Evolutionary conservation across 2,888 invertebrate species (phyloP).

Genomic region (Eristalis pertinax): DNA sequence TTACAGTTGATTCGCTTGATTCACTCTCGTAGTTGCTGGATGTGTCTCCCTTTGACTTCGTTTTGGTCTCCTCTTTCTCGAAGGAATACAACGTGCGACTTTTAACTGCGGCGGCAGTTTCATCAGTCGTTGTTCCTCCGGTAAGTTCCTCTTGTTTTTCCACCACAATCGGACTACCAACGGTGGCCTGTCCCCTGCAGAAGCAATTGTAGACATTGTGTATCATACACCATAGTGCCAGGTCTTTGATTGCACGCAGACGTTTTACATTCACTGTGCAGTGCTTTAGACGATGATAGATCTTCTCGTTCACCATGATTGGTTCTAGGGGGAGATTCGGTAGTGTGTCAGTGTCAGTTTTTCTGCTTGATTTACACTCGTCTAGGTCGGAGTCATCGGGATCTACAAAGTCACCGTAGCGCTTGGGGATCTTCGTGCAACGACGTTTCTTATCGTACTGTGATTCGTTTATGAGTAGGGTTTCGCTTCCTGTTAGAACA

Average conservation of each 20-base stretch:
- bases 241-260: constrained; percentile 79
- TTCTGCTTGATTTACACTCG: constrained; percentile 58
- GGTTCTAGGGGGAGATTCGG: constrained; percentile 71
- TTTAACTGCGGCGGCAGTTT: not conserved
- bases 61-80: constrained; percentile 74
- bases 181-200: constrained; percentile 82
- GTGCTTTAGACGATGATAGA: constrained; percentile 76
- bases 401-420: constrained; percentile 83
- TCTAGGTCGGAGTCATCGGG: constrained; percentile 72
- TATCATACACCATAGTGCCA: constrained; percentile 86
- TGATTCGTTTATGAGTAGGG: constrained; percentile 84
- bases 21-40: constrained; percentile 11
- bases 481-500: constrained; percentile 85
- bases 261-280: constrained; percentile 77
- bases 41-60: not conserved
- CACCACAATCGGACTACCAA: constrained; percentile 77
- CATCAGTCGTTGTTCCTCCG: constrained; percentile 22
- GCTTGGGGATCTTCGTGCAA: constrained; percentile 84
- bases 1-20: not conserved
- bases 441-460: constrained; percentile 82
- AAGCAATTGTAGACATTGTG: constrained; percentile 86
- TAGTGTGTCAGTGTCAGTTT: constrained; percentile 45
- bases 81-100: constrained; percentile 78
- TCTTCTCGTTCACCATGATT: constrained; percentile 74
- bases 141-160: constrained; percentile 75